Evolutionary conservation across 2,797 vertebrate genomes (phyloP).

Genomic region (Eurystomus glaucurus): DNA sequence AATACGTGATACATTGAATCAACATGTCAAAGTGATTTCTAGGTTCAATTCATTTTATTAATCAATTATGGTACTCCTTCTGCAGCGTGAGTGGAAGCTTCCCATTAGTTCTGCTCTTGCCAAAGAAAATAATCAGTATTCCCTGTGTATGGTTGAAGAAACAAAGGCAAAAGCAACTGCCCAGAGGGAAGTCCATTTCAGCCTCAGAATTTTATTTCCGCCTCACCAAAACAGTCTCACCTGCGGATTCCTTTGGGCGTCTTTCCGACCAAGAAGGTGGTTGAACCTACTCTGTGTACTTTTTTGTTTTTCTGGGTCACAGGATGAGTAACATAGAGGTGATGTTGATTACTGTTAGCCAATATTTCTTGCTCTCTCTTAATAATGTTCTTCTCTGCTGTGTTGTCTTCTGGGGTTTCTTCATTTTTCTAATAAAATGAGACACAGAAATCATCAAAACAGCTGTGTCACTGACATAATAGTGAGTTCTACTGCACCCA

Average conservation of each 20-base stretch:
- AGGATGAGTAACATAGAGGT: slow-evolving; percentile 76
- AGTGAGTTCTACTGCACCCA: background rate
- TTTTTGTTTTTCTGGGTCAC: slow-evolving; percentile 85
- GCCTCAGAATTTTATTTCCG: background rate
- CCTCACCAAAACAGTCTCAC: slow-evolving; percentile 76
- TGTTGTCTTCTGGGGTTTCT: background rate
- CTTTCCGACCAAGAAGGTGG: slow-evolving; percentile 89
- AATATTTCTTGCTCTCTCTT: background rate
- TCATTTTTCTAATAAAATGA: slow-evolving; percentile 61
- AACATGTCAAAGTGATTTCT: background rate
- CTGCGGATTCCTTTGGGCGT: slow-evolving; percentile 90
- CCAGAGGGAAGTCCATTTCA: background rate
- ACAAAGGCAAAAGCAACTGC: background rate
- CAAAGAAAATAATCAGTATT: background rate
- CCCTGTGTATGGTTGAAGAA: fast-evolving
- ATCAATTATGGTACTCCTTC: background rate
- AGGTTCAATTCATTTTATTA: background rate
- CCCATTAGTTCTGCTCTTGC: background rate
- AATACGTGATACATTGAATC: background rate
- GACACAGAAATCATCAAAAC: background rate
- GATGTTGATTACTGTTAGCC: background rate
- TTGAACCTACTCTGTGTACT: slow-evolving; percentile 76
- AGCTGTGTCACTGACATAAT: background rate
- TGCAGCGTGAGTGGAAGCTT: background rate
- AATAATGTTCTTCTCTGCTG: background rate